Base-by-base conservation (phyloP, 2,113 vertebrate genomes). In the Channa argus region DNA sequence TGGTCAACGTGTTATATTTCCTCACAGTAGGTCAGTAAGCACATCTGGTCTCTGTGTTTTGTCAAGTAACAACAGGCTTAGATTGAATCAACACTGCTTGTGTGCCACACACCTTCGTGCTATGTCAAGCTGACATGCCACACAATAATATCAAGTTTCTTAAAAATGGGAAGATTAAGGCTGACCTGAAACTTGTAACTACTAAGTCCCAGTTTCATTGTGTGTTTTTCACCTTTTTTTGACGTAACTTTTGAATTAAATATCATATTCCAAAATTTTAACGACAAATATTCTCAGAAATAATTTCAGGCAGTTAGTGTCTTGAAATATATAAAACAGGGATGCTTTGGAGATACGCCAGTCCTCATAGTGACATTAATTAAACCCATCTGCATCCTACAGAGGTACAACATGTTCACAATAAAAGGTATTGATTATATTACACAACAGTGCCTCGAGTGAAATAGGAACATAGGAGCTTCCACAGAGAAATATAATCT, bases 401-500 rank as follows among this genome's bases (percentile, higher is more conserved):
- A 54, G 65, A 68, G 63, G 36, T 54, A 77, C 50, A 73, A 15
- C n/a, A 78, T 77, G 67, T 65, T 43, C 71, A 81, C 55, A 52
- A 46, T 84, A 13, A 65, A 6, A 78, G 55, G 9, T 69, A 73
- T 54, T 80, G 55, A 89, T 89, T 63, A 51, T 71, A 79, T 88
- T 87, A 85, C 9, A 73, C 47, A 53, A 15, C 7, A 74, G 8
- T 6, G 63, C 83, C 77, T 82, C 51, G 52, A 65, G 81, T 56
- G 1, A 8, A 59, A 53, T 8, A 41, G n/a, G 13, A 9, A 67
- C 53, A 82, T 59, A 0, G 15, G 24, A 71, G 71, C 59, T 79
- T 86, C 88, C 64, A 69, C 50, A 69, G 52, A 64, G 8, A 56
- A 82, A 33, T 15, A 66, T 79, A 82, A 90, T 85, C 6, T 74